These are phyloP conservation scores for Acromyrmex charruanus DNA, from an alignment of 1,140 invertebrate species.

Conservation along the genomic window DNA sequence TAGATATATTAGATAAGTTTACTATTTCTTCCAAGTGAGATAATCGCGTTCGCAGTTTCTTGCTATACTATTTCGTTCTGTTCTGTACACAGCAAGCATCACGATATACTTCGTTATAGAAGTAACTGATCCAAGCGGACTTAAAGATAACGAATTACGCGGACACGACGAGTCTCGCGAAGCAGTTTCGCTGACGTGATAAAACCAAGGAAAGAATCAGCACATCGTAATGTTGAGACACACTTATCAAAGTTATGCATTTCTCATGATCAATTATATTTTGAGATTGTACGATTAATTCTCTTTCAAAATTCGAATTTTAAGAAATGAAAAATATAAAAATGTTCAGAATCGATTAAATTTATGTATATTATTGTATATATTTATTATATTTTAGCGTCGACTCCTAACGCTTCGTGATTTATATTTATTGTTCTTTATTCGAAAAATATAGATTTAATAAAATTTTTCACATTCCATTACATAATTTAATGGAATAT, in stretches of 20 bases:
- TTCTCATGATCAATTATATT: neutral
- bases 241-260: neutral
- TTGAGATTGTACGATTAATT: neutral
- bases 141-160: constrained; percentile 30
- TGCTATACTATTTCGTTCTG: neutral
- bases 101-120: constrained; percentile 30
- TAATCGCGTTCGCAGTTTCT: neutral
- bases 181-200: constrained; percentile 44
- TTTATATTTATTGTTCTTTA: too few species aligned
- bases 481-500: neutral
- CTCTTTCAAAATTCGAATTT: neutral
- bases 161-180: neutral
- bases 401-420: too few species aligned
- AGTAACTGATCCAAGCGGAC: constrained; percentile 34
- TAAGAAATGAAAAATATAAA: neutral
- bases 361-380: too few species aligned
- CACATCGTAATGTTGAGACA: constrained; percentile 14
- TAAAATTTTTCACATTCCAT: neutral
- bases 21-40: too few species aligned
- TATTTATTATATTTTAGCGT: too few species aligned
- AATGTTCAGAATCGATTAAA: too few species aligned
- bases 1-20: too few species aligned
- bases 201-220: constrained; percentile 57
- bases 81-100: neutral
- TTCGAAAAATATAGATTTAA: neutral